Conservation (phyloP, 2,797 vertebrate species). For the Craterocephalus amniculus region DNA sequence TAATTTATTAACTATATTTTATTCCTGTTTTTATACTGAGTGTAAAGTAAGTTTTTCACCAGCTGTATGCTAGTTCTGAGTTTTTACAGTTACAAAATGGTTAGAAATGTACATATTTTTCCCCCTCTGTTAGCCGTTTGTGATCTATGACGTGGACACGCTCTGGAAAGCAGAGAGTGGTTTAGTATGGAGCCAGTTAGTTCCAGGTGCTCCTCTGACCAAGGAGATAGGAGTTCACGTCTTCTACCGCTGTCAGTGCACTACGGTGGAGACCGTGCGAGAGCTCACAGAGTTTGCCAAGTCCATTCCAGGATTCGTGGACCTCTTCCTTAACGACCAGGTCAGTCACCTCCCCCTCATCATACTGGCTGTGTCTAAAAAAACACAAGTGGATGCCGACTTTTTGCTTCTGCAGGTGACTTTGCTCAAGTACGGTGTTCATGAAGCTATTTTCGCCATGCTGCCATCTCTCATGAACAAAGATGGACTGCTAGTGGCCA, state of each 20-base stretch:
- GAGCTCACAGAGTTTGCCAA: conserved; percentile 99
- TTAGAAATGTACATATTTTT: neutral
- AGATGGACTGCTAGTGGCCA: conserved; percentile 96
- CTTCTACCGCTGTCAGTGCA: conserved; percentile 99
- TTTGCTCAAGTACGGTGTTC: conserved; percentile 96
- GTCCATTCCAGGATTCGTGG: conserved; percentile 95
- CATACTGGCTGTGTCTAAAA: neutral
- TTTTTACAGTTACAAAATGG: neutral
- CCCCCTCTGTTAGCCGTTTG: conserved; percentile 88
- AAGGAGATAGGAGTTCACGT: conserved; percentile 98
- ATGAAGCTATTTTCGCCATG: conserved; percentile 99
- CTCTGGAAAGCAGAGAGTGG: conserved; percentile 97
- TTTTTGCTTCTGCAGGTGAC: conserved; percentile 84
- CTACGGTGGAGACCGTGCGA: conserved; percentile 95
- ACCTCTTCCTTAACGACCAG: conserved; percentile 97
- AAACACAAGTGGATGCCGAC: neutral
- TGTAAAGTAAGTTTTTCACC: neutral
- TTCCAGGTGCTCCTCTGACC: conserved; percentile 90
- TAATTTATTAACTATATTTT: neutral
- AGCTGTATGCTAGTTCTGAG: too few species aligned
- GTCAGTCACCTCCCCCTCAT: conserved; percentile 46
- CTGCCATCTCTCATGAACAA: conserved; percentile 99
- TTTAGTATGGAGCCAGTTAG: conserved; percentile 95
- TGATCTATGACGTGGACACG: conserved; percentile 98
- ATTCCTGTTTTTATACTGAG: neutral